A percentile compares a stretch with the other conserved stretches of the same genome.
These are phyloP conservation scores for Motacilla alba DNA, from an alignment of 2,113 vertebrate genomes.

Conservation along the genomic window DNA sequence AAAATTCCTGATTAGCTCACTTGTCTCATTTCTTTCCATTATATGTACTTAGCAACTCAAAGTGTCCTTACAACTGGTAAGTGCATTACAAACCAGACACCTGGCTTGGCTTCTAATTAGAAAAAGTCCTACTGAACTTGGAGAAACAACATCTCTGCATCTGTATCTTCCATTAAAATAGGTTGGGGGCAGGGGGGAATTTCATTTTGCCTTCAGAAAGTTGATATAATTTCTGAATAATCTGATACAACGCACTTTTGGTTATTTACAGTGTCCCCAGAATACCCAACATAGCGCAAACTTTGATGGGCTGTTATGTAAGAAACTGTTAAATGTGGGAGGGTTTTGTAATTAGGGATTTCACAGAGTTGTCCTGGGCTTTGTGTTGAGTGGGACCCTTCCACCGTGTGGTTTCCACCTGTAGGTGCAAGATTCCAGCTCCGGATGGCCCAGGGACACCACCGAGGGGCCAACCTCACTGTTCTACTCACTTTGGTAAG, in stretches of 20 bases:
- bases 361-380: not conserved
- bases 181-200: rapidly evolving
- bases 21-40: not conserved
- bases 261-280: not conserved
- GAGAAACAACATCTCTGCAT: not conserved
- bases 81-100: not conserved
- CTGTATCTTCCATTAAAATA: not conserved
- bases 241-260: not conserved
- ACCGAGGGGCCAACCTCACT: rapidly evolving
- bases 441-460: not conserved
- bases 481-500: not conserved
- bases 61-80: not conserved
- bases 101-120: not conserved
- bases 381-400: not conserved
- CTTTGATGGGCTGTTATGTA: not conserved
- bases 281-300: not conserved
- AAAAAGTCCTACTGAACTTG: not conserved
- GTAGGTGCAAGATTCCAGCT: rapidly evolving
- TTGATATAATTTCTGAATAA: not conserved
- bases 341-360: not conserved
- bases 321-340: not conserved
- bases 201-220: not conserved
- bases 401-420: not conserved
- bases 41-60: not conserved
- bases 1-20: not conserved